These are phyloP conservation scores for Molossus molossus DNA, from an alignment of 2,797 vertebrate species.

Conservation along the genomic window DNA sequence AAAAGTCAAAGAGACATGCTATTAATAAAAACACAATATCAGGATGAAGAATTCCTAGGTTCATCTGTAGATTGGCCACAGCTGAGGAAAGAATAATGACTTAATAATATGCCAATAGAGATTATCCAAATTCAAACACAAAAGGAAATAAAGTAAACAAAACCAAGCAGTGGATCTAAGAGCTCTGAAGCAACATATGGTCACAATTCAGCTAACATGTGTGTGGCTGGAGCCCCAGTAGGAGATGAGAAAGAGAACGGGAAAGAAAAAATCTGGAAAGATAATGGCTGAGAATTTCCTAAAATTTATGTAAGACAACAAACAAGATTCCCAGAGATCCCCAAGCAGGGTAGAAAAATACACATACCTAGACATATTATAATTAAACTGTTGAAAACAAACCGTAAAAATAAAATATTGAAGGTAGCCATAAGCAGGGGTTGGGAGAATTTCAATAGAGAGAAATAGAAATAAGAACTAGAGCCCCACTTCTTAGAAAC, in stretches of 20 bases:
- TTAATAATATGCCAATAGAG: neutral
- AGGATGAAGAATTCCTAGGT: conserved; percentile 5
- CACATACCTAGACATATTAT: neutral
- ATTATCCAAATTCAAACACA: conserved; percentile 36
- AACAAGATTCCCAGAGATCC: conserved; percentile 40
- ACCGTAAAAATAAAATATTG: conserved; percentile 27
- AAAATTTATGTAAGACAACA: conserved; percentile 44
- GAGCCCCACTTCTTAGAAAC: neutral
- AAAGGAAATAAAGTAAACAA: neutral
- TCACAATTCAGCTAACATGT: neutral
- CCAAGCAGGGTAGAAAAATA: neutral
- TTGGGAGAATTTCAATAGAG: neutral
- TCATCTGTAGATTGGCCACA: conserved; percentile 15
- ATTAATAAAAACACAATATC: conserved; percentile 18
- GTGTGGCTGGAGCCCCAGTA: neutral
- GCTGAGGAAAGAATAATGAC: conserved; percentile 47
- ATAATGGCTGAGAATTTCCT: neutral
- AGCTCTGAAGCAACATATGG: conserved; percentile 37
- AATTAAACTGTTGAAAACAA: conserved; percentile 16
- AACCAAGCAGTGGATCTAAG: neutral
- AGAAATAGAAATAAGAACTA: conserved; percentile 1
- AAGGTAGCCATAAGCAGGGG: neutral
- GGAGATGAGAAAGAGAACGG: neutral
- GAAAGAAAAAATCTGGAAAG: conserved; percentile 10
- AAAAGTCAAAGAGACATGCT: conserved; percentile 25